These are phyloP conservation scores for Pimephales promelas DNA, from an alignment of 2,113 vertebrate genomes.

Conservation along the genomic window DNA sequence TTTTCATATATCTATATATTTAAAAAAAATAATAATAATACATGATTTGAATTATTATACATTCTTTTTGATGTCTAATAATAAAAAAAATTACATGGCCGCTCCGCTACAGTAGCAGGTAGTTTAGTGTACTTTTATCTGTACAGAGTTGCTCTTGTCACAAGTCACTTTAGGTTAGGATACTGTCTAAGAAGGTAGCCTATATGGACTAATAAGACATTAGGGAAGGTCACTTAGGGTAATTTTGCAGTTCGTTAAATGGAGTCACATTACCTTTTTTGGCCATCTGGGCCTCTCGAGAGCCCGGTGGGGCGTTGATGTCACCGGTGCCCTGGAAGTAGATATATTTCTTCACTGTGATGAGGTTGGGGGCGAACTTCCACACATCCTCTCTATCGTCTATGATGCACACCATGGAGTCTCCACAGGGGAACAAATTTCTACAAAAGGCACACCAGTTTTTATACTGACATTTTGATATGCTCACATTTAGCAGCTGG, in stretches of 20 bases:
- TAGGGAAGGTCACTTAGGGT: neutral
- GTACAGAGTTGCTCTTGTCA: no score
- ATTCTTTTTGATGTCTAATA: no score
- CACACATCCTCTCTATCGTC: slow-evolving; percentile 98
- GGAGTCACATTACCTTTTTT: slow-evolving; percentile 78
- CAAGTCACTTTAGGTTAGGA: no score
- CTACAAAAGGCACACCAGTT: slow-evolving; percentile 66
- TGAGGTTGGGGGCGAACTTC: slow-evolving; percentile 97
- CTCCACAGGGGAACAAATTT: slow-evolving; percentile 96
- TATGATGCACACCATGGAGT: slow-evolving; percentile 99
- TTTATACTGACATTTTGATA: slow-evolving; percentile 3
- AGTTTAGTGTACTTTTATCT: no score
- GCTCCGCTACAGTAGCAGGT: no score
- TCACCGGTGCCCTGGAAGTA: slow-evolving; percentile 97
- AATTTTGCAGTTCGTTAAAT: neutral
- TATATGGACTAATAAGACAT: neutral
- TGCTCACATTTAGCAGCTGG: slow-evolving; percentile 4
- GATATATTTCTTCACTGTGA: slow-evolving; percentile 97
- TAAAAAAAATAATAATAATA: no score
- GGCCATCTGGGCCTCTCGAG: slow-evolving; percentile 81
- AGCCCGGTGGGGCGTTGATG: slow-evolving; percentile 90
- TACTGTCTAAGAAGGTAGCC: no score
- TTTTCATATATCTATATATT: no score
- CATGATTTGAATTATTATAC: no score
- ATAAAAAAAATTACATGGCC: no score